These are phyloP conservation scores for Chrysogorgia sp. DNA, from an alignment of 92 coral and sea anemone genomes.

Conservation along the genomic window DNA sequence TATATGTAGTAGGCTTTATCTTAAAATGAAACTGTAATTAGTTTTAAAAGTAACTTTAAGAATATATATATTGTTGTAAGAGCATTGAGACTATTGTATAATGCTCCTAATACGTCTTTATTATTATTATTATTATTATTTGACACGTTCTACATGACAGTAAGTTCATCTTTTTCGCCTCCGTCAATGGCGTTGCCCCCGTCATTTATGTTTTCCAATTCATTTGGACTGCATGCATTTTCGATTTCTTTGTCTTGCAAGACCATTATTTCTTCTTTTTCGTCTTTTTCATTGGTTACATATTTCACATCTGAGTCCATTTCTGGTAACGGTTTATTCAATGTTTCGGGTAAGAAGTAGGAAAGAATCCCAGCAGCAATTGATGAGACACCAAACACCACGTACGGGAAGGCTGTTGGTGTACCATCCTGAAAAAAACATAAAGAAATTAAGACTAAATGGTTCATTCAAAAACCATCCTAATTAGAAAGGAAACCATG, in stretches of 20 bases:
- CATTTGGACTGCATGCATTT: too few species aligned
- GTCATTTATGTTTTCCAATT: too few species aligned
- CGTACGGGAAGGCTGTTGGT: constrained; percentile 71
- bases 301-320: neutral
- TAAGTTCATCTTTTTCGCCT: neutral
- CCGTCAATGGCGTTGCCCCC: too few species aligned
- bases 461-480: too few species aligned
- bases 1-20: too few species aligned
- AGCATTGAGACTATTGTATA: too few species aligned
- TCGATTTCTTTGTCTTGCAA: neutral
- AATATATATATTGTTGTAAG: too few species aligned
- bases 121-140: too few species aligned
- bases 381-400: constrained; percentile 83
- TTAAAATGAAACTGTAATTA: too few species aligned
- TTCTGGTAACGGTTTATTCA: constrained; percentile 85
- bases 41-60: too few species aligned
- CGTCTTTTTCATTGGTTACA: neutral
- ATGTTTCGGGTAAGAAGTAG: constrained; percentile 84
- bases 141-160: neutral
- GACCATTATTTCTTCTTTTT: constrained; percentile 9
- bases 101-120: too few species aligned
- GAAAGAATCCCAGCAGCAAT: constrained; percentile 78
- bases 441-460: neutral
- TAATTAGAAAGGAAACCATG: too few species aligned
- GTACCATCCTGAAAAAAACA: constrained; percentile 90